Evolutionary conservation across 2,113 vertebrate species (phyloP).

Genomic region (Columba livia): DNA sequence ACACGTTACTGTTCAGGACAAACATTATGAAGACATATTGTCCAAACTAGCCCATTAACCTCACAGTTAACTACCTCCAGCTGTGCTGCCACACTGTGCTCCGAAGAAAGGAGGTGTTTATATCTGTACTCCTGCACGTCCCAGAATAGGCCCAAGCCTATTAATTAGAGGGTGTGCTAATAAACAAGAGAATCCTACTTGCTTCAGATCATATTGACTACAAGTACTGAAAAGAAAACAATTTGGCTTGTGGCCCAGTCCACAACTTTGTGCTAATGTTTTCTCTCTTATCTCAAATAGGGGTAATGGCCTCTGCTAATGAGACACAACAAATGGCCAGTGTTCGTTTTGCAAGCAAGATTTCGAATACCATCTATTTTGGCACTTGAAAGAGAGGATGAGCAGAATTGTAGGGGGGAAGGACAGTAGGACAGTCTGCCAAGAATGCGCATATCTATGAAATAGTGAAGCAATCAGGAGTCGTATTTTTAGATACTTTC

Average conservation of each 20-base stretch:
- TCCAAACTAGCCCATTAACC: not conserved
- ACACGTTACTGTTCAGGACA: not conserved
- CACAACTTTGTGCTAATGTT: not conserved
- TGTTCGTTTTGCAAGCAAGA: not conserved
- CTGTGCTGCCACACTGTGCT: not conserved
- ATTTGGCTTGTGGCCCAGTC: not conserved
- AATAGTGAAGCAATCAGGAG: constrained; percentile 29
- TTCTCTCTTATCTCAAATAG: not conserved
- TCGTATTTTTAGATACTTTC: constrained; percentile 54
- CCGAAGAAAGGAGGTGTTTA: not conserved
- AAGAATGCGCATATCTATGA: not conserved
- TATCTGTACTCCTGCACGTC: not conserved
- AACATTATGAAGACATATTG: not conserved
- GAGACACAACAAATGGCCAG: not conserved
- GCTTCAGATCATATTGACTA: not conserved
- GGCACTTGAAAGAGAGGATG: not conserved
- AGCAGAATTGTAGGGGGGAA: not conserved
- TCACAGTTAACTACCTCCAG: not conserved
- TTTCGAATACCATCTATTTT: not conserved
- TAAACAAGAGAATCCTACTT: not conserved
- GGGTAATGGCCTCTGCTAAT: not conserved
- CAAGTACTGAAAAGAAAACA: not conserved
- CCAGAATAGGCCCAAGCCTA: not conserved
- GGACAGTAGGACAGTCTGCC: not conserved
- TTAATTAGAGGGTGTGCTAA: not conserved